Conservation (phyloP, 2,888 invertebrate genomes). For the Dyspetes luteomarginatus region DNA sequence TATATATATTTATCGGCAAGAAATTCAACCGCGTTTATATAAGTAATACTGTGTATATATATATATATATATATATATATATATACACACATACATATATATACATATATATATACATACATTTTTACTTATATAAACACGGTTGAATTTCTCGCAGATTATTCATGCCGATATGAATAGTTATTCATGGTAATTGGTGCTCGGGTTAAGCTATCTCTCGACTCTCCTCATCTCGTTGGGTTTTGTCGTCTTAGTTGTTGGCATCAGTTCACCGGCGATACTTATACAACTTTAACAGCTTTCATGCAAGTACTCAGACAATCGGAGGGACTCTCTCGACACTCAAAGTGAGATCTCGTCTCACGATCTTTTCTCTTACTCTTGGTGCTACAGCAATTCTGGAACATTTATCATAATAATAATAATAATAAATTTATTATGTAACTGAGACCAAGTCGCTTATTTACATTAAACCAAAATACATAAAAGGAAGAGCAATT, state of each 20-base stretch:
- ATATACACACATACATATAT: neutral
- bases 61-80: neutral
- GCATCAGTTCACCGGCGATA: neutral
- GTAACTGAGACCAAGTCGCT: no score
- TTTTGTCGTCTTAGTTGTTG: constrained; percentile 4
- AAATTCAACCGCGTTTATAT: no score
- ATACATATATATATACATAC: constrained; percentile 3
- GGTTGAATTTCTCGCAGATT: constrained; percentile 65
- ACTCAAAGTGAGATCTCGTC: constrained; percentile 23
- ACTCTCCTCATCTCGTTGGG: constrained; percentile 8
- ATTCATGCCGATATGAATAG: constrained; percentile 72
- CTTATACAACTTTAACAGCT: neutral
- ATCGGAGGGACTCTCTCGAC: neutral
- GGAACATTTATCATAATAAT: no score
- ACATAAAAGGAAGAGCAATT: no score
- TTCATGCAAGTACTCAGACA: neutral
- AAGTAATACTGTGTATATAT: no score
- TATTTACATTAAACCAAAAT: no score
- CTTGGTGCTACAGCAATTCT: constrained; percentile 12
- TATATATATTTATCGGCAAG: neutral
- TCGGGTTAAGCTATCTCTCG: constrained; percentile 37
- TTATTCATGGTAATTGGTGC: constrained; percentile 71
- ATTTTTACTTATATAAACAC: neutral
- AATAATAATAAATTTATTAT: no score
- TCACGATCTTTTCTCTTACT: constrained; percentile 35